Base-by-base conservation (phyloP, 2,113 vertebrate species). In the Centropristis striata region DNA sequence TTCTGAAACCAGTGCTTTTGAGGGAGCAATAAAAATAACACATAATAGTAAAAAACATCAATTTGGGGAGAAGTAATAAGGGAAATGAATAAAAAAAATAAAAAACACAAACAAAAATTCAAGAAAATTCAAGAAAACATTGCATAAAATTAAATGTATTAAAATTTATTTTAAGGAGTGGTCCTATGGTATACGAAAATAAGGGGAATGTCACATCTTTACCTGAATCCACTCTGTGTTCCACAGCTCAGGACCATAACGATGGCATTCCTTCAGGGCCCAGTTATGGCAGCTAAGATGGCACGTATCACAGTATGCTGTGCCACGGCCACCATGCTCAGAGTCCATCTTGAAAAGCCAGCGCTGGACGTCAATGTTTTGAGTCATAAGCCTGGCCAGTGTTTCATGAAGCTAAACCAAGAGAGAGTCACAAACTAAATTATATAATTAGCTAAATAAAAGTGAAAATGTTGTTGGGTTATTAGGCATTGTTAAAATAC, bases 331-430 rank as follows among this genome's bases (percentile, higher is more conserved):
- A 63, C 91, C 89, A 5, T 76, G 80, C 55, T 95, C 96, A 0
- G 78, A 77, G 21, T 97, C 95, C 69, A 93, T 91, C 92, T 98
- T 98, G 71, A 98, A 96, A 58, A 98, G 74, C 97, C 97, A 98
- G 37, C 95, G 95, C 39, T 47, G 86, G 81, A 98, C 95, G 3
- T 94, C 83, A 57, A 88, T n/a, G 25, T 97, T 90, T 53, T 95
- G 93, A 1, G 84, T 8, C 57, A 99, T 51, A 18, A 97, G 91
- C 80, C 92, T 93, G 46, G 95, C 92, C 70, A 98, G 87, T 7
- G 83, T 88, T 2, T 92, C 75, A 8, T 96, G 75, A 90, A 98
- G 88, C 97, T 99, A 89, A 37, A 81, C 8, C 25, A 70, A 69
- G 18, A 61, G 23, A 65, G 28, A 74, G 15, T 46, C 21, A 64